Evolutionary conservation across 1,140 invertebrate species (phyloP).

Genomic region (Drosophila micromelanica): DNA sequence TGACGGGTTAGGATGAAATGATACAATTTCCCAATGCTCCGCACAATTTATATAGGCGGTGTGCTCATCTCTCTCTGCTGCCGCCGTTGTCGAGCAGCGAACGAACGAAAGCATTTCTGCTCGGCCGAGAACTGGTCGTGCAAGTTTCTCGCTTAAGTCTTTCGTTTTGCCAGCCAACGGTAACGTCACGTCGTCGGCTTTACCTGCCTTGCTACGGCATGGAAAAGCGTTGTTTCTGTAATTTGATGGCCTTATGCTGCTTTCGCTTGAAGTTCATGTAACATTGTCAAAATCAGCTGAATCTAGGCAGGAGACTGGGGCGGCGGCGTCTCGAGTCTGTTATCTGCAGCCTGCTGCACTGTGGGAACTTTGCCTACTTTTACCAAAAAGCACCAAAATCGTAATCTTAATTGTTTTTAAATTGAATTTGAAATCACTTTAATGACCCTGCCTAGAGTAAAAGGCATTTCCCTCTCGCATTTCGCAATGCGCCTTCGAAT

Average conservation of each 20-base stretch:
- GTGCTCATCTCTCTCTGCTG: conserved; percentile 64
- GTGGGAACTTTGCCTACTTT: conserved; percentile 62
- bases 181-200: conserved; percentile 50
- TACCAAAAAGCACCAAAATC: conserved; percentile 63
- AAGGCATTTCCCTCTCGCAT: conserved; percentile 76
- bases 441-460: conserved; percentile 55
- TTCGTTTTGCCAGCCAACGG: conserved; percentile 80
- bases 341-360: conserved; percentile 19
- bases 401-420: conserved; percentile 77
- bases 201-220: conserved; percentile 33
- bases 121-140: conserved; percentile 70
- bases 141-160: conserved; percentile 84
- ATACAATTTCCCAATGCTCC: conserved; percentile 84
- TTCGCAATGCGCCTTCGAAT: conserved; percentile 22
- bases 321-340: neutral
- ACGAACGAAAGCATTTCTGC: conserved; percentile 74
- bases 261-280: conserved; percentile 83
- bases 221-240: conserved; percentile 76
- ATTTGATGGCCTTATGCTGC: conserved; percentile 72
- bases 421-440: conserved; percentile 66
- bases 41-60: conserved; percentile 84
- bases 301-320: neutral
- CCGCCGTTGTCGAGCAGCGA: conserved; percentile 11
- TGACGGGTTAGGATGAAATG: conserved; percentile 84
- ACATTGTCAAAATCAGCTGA: conserved; percentile 78